phyloP scores from a whole-genome alignment of 2,797 vertebrate genomes.

The Telmatherina bonti region DNA sequence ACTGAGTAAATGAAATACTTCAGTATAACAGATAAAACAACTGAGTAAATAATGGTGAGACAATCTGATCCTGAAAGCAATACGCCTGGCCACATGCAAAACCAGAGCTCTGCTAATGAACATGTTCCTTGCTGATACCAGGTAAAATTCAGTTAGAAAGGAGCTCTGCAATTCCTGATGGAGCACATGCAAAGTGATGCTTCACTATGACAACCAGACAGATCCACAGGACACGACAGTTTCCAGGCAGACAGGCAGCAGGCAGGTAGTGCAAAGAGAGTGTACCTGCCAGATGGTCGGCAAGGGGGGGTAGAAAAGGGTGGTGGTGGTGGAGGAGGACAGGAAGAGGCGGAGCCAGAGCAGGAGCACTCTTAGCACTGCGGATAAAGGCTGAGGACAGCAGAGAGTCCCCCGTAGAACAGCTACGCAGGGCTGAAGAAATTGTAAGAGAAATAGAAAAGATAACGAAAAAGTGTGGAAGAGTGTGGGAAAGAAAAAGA shows the following conservation, averaged over 20 bases:
- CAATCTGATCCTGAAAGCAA: background rate
- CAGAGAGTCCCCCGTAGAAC: slow-evolving; percentile 99
- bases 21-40: no score
- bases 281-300: slow-evolving; percentile 99
- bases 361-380: slow-evolving; percentile 99
- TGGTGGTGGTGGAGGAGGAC: slow-evolving; percentile 88
- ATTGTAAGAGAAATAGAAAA: slow-evolving; percentile 63
- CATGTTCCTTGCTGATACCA: background rate
- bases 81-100: background rate
- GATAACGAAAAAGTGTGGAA: slow-evolving; percentile 22
- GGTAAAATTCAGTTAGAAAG: background rate
- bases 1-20: no score
- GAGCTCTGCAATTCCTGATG: background rate
- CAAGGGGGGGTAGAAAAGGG: slow-evolving; percentile 99
- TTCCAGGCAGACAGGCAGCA: slow-evolving; percentile 59
- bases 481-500: slow-evolving; percentile 37
- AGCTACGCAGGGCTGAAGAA: slow-evolving; percentile 99
- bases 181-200: slow-evolving; percentile 21
- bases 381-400: slow-evolving; percentile 99
- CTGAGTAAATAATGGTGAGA: no score
- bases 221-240: slow-evolving; percentile 11
- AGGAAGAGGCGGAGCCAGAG: slow-evolving; percentile 97
- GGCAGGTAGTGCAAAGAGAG: slow-evolving; percentile 78
- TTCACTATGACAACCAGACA: slow-evolving; percentile 13
- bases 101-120: background rate